These are phyloP conservation scores for Novumbra hubbsi DNA, from an alignment of 2,797 vertebrate genomes.

Conservation along the genomic window DNA sequence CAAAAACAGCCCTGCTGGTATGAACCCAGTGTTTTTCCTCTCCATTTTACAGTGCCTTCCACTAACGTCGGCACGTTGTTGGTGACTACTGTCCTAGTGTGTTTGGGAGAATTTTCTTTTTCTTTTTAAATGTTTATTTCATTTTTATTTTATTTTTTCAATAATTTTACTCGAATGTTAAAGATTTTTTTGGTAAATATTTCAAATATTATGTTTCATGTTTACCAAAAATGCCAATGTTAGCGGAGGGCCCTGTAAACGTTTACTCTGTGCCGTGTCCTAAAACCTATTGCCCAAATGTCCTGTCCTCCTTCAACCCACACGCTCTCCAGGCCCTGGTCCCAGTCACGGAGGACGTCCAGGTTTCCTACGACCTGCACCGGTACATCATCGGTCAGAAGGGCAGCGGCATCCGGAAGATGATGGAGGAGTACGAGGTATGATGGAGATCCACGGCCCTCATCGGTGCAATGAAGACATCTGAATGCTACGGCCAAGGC, in stretches of 20 bases:
- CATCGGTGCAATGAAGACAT: not conserved
- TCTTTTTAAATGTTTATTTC: too few species aligned
- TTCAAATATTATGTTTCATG: too few species aligned
- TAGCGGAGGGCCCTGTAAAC: too few species aligned
- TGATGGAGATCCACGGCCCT: not conserved
- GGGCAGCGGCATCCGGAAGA: slow-evolving; percentile 80
- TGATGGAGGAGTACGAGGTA: slow-evolving; percentile 85
- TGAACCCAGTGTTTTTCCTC: not conserved
- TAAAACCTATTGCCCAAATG: too few species aligned
- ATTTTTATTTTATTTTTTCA: too few species aligned
- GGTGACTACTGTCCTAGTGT: too few species aligned
- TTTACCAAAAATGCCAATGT: too few species aligned
- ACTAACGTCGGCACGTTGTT: not conserved
- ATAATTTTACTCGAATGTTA: too few species aligned
- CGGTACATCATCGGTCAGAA: slow-evolving; percentile 83
- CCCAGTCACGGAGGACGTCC: slow-evolving; percentile 76
- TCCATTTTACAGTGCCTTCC: not conserved
- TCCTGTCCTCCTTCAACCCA: not conserved
- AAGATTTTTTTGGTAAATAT: too few species aligned
- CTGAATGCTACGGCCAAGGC: too few species aligned
- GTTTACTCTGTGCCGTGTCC: not conserved
- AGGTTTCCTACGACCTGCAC: slow-evolving; percentile 78
- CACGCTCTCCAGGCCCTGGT: slow-evolving; percentile 68
- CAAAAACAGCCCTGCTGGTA: slow-evolving; percentile 73
- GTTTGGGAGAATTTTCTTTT: too few species aligned